phyloP scores from a whole-genome alignment of 2,888 invertebrate species.

The Tromatobia lineatoria region DNA sequence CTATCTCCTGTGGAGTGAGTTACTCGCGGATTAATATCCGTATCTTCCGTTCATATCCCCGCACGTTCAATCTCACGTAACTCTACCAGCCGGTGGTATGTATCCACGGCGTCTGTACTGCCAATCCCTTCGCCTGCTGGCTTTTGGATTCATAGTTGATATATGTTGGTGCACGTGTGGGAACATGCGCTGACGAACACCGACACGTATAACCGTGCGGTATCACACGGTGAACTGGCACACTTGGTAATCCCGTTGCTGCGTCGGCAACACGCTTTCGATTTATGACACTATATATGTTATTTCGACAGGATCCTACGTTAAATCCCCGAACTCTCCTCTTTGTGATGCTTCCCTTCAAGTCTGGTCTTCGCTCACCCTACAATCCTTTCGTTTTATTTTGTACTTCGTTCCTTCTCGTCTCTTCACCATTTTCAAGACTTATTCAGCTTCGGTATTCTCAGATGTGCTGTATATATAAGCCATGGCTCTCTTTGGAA shows the following conservation, averaged over 20 bases:
- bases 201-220: constrained; percentile 32
- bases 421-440: constrained; percentile 36
- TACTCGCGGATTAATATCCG: constrained; percentile 80
- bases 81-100: constrained; percentile 47
- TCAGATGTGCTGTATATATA: constrained; percentile 26
- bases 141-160: constrained; percentile 24
- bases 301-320: constrained; percentile 61
- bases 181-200: constrained; percentile 11
- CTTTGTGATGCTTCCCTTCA: constrained; percentile 3
- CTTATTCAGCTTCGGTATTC: constrained; percentile 49
- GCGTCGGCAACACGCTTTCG: constrained; percentile 65
- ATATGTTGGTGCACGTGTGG: constrained; percentile 38
- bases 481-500: constrained; percentile 33
- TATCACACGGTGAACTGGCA: constrained; percentile 56
- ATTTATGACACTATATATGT: constrained; percentile 68
- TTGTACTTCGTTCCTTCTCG: constrained; percentile 13
- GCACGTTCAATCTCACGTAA: constrained; percentile 54
- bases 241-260: constrained; percentile 60
- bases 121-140: constrained; percentile 54
- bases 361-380: constrained; percentile 40
- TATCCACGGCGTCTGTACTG: constrained; percentile 39
- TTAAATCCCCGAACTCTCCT: constrained; percentile 1
- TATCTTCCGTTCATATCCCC: constrained; percentile 72
- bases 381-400: constrained; percentile 50
- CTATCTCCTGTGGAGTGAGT: constrained; percentile 68